These are phyloP conservation scores for Alentia gelatinosa DNA, from an alignment of 2,888 invertebrate genomes.

Conservation along the genomic window DNA sequence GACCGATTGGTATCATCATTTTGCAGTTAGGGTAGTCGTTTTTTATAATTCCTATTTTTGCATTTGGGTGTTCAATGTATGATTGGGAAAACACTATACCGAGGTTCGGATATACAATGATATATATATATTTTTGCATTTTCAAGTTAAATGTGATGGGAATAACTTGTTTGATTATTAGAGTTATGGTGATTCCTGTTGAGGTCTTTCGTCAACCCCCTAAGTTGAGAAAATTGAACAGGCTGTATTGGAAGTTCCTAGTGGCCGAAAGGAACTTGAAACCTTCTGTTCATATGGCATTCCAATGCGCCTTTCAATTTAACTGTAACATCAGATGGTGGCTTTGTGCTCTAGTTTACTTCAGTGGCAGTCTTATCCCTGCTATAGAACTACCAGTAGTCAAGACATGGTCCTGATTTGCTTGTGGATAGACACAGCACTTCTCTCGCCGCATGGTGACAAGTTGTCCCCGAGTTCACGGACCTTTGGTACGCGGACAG, in stretches of 20 bases:
- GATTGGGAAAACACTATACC: slow-evolving; percentile 31
- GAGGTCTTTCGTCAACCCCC: slow-evolving; percentile 42
- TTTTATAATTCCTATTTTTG: slow-evolving; percentile 60
- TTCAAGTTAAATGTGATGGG: slow-evolving; percentile 53
- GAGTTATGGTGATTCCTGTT: slow-evolving; percentile 58
- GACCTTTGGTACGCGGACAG: too few species aligned
- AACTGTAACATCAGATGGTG: slow-evolving; percentile 1
- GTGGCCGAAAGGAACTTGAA: slow-evolving; percentile 23
- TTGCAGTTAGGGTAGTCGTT: slow-evolving; percentile 58
- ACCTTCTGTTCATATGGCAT: slow-evolving; percentile 47
- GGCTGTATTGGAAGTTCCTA: slow-evolving; percentile 41
- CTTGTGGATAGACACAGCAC: too few species aligned
- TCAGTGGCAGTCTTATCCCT: background rate
- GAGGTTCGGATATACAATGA: slow-evolving; percentile 53
- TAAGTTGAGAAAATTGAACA: slow-evolving; percentile 46
- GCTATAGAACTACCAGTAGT: background rate
- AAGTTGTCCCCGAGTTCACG: too few species aligned
- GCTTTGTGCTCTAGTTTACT: slow-evolving; percentile 5
- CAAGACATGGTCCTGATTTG: too few species aligned
- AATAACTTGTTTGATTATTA: slow-evolving; percentile 57
- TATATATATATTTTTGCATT: slow-evolving; percentile 57
- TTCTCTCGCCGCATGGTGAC: too few species aligned
- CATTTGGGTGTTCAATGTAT: slow-evolving; percentile 58
- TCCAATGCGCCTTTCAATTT: slow-evolving; percentile 55
- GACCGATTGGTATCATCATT: slow-evolving; percentile 52